Evolutionary conservation across 2,113 vertebrate genomes (phyloP), one percentile per base, ranked within the genome.

Genomic region (Hyperopisus bebe): DNA sequence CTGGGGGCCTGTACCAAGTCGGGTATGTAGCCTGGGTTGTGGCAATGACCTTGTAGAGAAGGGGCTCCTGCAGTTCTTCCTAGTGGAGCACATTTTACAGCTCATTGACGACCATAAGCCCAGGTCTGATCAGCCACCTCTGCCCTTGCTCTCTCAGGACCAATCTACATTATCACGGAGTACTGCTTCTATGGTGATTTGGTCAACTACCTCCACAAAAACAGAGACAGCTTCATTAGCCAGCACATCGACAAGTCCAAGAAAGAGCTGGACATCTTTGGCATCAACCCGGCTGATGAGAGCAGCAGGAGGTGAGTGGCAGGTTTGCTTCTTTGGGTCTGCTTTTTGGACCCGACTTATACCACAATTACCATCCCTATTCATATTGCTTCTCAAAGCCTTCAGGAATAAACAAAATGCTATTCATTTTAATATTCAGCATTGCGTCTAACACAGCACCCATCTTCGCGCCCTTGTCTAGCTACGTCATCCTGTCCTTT

Each of bases 151-250:
- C 93, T 91, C 89, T 86, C 93, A 99, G 98, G 98, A 70, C 98
- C 98, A 50, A 99, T 99, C 94, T 98, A 99, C 92, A 99, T 99
- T 90, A 99, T 99, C 93, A 99, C 98, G 0, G 98, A 99, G 94
- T 99, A 99, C 91, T 99, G 98, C 91, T 98, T 99, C 95, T 97
- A 99, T 50, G 98, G 98, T 2, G 98, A 99, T 92, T 94, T 99
- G 94, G 98, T 99, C 92, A 99, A 99, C 95, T 99, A 99, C 92
- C 93, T 99, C 91, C 98, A 99, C 94, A 99, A 99, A 95, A 99
- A 99, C 84, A 95, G 98, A 89, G 98, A 99, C 87, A 98, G 94
- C 91, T 99, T 99, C 94, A 93, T 98, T 88, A 98, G 94, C 92
- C 94, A 93, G 27, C 96, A 97, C 66, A 95, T 97, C 0, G 98